Evolutionary conservation across 2,113 vertebrate genomes (phyloP).

Genomic region (Sinocyclocheilus anophthalmus): DNA sequence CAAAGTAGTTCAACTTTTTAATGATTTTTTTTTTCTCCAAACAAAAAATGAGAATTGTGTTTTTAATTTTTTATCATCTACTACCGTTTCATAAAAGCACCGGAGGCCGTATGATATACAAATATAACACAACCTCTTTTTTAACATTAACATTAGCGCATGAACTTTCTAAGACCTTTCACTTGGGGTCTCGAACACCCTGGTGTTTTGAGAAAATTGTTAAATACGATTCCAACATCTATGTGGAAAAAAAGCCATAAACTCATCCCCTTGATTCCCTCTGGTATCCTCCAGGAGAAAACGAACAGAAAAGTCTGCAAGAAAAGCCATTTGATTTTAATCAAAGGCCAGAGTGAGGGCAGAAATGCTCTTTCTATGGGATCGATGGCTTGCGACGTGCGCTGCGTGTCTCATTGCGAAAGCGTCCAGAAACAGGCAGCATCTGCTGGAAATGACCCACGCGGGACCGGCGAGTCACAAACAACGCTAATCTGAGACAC

Average conservation of each 20-base stretch:
- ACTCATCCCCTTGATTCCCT: slow-evolving; percentile 1
- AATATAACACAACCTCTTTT: background rate
- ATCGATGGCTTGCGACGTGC: slow-evolving; percentile 72
- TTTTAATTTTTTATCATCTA: background rate
- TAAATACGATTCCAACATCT: slow-evolving; percentile 5
- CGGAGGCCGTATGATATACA: background rate
- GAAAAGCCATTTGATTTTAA: slow-evolving; percentile 75
- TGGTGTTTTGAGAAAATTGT: slow-evolving; percentile 3
- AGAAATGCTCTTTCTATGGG: slow-evolving; percentile 68
- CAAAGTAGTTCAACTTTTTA: no score
- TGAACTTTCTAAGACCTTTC: background rate
- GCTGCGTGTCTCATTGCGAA: slow-evolving; percentile 46
- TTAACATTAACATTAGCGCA: background rate
- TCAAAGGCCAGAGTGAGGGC: slow-evolving; percentile 65
- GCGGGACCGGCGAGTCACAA: background rate
- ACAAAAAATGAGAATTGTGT: background rate
- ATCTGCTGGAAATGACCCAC: slow-evolving; percentile 10
- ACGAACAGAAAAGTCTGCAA: slow-evolving; percentile 10
- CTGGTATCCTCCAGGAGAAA: slow-evolving; percentile 18
- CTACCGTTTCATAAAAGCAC: background rate
- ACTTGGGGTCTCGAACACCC: background rate
- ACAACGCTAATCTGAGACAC: slow-evolving; percentile 17
- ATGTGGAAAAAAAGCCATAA: background rate
- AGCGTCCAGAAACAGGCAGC: slow-evolving; percentile 2
- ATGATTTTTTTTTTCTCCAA: no score